Evolutionary conservation across 2,113 vertebrate genomes (phyloP).

Genomic region (Platanista minor): DNA sequence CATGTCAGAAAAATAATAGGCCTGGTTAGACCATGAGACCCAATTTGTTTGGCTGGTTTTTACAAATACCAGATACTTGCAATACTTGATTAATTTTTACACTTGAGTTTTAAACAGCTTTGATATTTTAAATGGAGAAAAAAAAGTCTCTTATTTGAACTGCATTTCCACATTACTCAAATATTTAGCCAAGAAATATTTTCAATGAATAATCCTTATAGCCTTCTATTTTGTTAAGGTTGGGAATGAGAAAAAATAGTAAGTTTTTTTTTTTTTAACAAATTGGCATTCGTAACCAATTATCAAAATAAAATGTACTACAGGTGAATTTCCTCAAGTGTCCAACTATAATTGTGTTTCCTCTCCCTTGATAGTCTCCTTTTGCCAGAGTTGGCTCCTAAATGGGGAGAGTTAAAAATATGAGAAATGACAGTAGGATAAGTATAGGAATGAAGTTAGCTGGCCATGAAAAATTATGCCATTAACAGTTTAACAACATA

Average conservation of each 20-base stretch:
- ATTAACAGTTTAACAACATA: slow-evolving; percentile 17
- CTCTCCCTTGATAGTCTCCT: not conserved
- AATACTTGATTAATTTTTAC: slow-evolving; percentile 38
- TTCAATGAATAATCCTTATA: not conserved
- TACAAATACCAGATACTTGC: not conserved
- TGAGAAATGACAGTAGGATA: not conserved
- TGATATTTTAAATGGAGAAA: slow-evolving; percentile 19
- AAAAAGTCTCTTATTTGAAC: slow-evolving; percentile 6
- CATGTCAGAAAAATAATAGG: not conserved
- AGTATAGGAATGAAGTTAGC: not conserved
- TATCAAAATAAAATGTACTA: slow-evolving; percentile 10
- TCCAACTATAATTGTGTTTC: not conserved
- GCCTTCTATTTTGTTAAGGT: not conserved
- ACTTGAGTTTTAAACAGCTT: not conserved
- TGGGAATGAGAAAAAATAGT: not conserved
- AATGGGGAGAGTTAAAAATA: not conserved
- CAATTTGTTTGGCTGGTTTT: slow-evolving; percentile 27
- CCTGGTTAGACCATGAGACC: not conserved
- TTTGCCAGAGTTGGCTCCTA: not conserved
- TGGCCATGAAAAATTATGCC: not conserved
- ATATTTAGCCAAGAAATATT: slow-evolving; percentile 38
- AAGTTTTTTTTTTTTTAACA: not conserved
- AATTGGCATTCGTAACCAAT: not conserved
- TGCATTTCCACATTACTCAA: slow-evolving; percentile 19
- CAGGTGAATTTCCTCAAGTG: not conserved